These are phyloP conservation scores for Parotocinclus haroldoi DNA, from an alignment of 2,797 vertebrate genomes.

Conservation along the genomic window DNA sequence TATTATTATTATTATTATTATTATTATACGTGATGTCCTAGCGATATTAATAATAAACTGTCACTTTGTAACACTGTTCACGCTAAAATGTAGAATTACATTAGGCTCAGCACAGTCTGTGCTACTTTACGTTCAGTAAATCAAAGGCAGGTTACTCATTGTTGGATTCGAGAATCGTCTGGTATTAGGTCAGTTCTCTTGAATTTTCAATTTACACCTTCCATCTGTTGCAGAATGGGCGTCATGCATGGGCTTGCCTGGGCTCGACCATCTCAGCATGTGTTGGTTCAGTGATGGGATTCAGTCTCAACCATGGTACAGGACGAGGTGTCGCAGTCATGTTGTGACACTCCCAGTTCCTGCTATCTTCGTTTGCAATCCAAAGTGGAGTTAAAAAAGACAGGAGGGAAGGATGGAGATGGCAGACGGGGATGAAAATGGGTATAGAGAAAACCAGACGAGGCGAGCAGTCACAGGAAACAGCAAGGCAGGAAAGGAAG, in stretches of 20 bases:
- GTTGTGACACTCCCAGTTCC: slow-evolving; percentile 15
- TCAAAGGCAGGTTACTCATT: not conserved
- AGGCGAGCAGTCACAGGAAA: not conserved
- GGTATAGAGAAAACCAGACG: too few species aligned
- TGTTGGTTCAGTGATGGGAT: slow-evolving; percentile 12
- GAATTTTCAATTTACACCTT: slow-evolving; percentile 41
- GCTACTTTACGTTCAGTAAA: not conserved
- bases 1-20: too few species aligned
- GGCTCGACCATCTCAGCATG: slow-evolving; percentile 22
- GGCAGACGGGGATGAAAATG: too few species aligned
- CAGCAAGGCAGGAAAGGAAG: not conserved
- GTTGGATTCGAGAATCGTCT: not conserved
- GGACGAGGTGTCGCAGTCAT: slow-evolving; percentile 24
- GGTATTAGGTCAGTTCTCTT: slow-evolving; percentile 1
- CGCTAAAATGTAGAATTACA: too few species aligned
- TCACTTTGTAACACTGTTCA: too few species aligned
- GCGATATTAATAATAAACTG: too few species aligned
- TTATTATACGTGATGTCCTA: too few species aligned
- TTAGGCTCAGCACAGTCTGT: too few species aligned
- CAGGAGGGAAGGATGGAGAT: slow-evolving; percentile 10
- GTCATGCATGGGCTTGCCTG: slow-evolving; percentile 27
- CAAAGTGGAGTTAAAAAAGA: not conserved
- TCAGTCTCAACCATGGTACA: slow-evolving; percentile 17
- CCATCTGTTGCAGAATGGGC: slow-evolving; percentile 9
- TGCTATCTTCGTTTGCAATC: not conserved